Evolutionary conservation across 2,888 invertebrate genomes (phyloP).

Genomic region (Allacma fusca): DNA sequence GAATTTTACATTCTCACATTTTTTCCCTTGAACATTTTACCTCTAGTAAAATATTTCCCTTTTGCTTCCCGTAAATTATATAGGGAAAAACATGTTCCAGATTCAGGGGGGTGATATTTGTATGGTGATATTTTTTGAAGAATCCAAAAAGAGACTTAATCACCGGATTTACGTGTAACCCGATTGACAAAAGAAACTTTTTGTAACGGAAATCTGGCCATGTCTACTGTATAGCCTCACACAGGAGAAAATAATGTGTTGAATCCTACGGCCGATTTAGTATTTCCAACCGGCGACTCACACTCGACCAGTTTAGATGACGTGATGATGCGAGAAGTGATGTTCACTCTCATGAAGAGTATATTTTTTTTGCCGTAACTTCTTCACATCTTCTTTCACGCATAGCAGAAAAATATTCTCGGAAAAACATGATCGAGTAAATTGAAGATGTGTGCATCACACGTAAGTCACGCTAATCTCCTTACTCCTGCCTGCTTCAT

Average conservation of each 20-base stretch:
- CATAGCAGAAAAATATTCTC: background rate
- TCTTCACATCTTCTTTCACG: background rate
- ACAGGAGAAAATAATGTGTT: background rate
- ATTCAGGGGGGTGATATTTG: too few species aligned
- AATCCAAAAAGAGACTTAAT: background rate
- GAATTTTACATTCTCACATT: too few species aligned
- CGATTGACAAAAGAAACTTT: background rate
- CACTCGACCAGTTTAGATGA: slow-evolving; percentile 21
- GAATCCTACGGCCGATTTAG: background rate
- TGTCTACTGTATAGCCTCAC: background rate
- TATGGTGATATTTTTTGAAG: too few species aligned
- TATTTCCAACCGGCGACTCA: background rate
- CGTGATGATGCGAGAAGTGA: slow-evolving; percentile 29
- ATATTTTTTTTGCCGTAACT: background rate
- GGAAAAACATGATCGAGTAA: background rate
- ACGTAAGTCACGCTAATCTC: slow-evolving; percentile 21
- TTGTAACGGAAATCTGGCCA: background rate
- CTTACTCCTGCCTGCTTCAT: background rate
- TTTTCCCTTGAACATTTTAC: too few species aligned
- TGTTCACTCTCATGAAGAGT: background rate
- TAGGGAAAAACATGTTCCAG: too few species aligned
- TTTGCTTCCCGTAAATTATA: too few species aligned
- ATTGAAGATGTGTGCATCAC: slow-evolving; percentile 15
- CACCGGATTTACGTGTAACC: background rate
- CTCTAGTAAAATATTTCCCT: too few species aligned